Conservation (phyloP, 92 coral and sea anemone genomes). For the Montipora capitata region DNA sequence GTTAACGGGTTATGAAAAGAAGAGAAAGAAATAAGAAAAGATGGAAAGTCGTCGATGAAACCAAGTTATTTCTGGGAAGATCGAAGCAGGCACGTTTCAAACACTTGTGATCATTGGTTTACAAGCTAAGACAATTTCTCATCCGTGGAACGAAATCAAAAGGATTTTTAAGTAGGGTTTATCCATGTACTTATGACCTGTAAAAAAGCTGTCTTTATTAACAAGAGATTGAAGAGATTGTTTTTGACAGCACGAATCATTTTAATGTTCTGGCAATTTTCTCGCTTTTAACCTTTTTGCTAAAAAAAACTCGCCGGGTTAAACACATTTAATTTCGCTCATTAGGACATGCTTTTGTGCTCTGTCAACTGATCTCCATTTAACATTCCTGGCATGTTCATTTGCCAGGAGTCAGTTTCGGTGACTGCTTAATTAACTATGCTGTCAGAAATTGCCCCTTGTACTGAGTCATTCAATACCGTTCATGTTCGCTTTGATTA, state of each 20-base stretch:
- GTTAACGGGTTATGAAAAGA: slow-evolving; percentile 82
- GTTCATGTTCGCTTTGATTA: slow-evolving; percentile 4
- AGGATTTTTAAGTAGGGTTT: background rate
- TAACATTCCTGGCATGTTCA: slow-evolving; percentile 47
- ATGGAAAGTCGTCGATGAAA: background rate
- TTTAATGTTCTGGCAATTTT: too few relatives aligned
- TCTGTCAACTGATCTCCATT: slow-evolving; percentile 6
- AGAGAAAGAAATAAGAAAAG: background rate
- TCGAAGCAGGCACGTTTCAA: background rate
- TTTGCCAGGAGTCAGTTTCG: background rate
- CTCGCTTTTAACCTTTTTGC: background rate
- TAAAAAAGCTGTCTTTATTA: background rate
- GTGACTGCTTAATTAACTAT: too few relatives aligned
- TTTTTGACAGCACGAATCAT: background rate
- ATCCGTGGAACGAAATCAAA: background rate
- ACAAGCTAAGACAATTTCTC: slow-evolving; percentile 43
- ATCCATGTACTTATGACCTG: background rate
- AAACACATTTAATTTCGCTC: background rate
- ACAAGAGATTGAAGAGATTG: background rate
- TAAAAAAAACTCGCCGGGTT: too few relatives aligned
- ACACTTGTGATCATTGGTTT: slow-evolving; percentile 30
- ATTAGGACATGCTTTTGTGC: slow-evolving; percentile 23
- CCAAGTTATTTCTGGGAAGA: background rate
- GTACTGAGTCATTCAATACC: background rate
- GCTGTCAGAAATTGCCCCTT: too few relatives aligned